phyloP scores from a whole-genome alignment of 2,888 invertebrate species.

The Napeogenes inachia region DNA sequence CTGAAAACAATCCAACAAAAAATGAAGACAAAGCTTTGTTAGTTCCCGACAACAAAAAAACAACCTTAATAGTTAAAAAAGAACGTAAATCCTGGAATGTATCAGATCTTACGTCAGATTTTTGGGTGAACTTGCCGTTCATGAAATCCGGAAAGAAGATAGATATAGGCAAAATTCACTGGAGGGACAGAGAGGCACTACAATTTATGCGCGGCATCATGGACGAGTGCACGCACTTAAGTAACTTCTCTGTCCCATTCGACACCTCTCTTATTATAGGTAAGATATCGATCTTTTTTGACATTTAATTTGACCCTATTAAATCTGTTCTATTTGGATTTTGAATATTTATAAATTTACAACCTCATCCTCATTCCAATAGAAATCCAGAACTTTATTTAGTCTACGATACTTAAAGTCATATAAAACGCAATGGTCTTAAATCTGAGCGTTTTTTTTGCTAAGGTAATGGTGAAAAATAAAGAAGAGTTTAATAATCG shows the following conservation, averaged over 20 bases:
- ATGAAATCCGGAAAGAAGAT: conserved; percentile 63
- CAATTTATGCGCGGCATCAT: conserved; percentile 98
- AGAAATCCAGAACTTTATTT: too few relatives aligned
- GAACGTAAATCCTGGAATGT: conserved; percentile 59
- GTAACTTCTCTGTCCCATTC: conserved; percentile 91
- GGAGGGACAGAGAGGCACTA: conserved; percentile 86
- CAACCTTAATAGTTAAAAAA: conserved; percentile 26
- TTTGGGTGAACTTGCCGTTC: conserved; percentile 63
- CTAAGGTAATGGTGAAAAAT: neutral
- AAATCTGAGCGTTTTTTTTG: neutral
- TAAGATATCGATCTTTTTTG: conserved; percentile 29
- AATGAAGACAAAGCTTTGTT: neutral
- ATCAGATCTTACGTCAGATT: conserved; percentile 57
- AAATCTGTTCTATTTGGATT: too few relatives aligned
- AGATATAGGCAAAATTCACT: conserved; percentile 80
- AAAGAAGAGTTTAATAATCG: too few relatives aligned
- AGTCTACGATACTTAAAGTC: too few relatives aligned
- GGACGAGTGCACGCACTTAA: conserved; percentile 99
- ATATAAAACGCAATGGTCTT: too few relatives aligned
- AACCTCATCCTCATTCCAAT: too few relatives aligned
- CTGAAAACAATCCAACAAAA: neutral
- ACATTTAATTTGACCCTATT: neutral
- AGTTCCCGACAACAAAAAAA: conserved; percentile 8
- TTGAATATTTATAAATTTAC: too few relatives aligned
- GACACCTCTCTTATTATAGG: conserved; percentile 92